A percentile compares a stretch with the other conserved stretches of the same genome.
These are phyloP conservation scores for Elysia chlorotica DNA, from an alignment of 1,140 invertebrate species.

Conservation along the genomic window DNA sequence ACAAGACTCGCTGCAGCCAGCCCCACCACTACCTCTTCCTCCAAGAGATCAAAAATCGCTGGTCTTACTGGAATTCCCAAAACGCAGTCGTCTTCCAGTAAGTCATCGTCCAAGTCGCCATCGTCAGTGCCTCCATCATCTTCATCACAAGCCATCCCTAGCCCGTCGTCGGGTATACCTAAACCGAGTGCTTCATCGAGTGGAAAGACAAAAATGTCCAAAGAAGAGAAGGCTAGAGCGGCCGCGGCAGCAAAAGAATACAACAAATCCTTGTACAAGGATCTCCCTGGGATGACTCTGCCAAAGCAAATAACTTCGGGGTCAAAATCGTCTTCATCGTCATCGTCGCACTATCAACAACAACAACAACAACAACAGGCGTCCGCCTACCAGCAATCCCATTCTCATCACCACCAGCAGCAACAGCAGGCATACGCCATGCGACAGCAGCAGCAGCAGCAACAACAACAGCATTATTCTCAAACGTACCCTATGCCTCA, in stretches of 20 bases:
- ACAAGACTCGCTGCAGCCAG: constrained; percentile 23
- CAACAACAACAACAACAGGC: constrained; percentile 29
- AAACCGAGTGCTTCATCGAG: constrained; percentile 39
- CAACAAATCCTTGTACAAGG: constrained; percentile 25
- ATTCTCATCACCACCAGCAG: constrained; percentile 27
- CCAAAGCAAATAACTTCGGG: constrained; percentile 19
- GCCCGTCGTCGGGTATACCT: constrained; percentile 29
- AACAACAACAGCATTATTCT: constrained; percentile 21
- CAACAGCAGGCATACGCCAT: constrained; percentile 26
- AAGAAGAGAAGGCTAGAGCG: constrained; percentile 39
- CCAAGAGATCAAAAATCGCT: constrained; percentile 47
- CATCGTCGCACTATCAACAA: constrained; percentile 4
- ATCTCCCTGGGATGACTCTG: constrained; percentile 19
- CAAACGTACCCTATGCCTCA: constrained; percentile 27
- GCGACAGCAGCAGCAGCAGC: constrained; percentile 16
- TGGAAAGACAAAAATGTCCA: constrained; percentile 30
- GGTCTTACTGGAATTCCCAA: constrained; percentile 46
- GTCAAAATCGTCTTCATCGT: constrained; percentile 23
- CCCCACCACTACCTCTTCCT: constrained; percentile 28
- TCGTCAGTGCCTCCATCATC: constrained; percentile 25
- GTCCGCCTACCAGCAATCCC: constrained; percentile 30
- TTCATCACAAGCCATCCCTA: constrained; percentile 38
- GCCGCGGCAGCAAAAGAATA: constrained; percentile 23
- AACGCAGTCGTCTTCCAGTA: constrained; percentile 28
- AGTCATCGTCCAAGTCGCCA: constrained; percentile 17